A percentile compares a stretch with the other conserved stretches of the same genome.
These are phyloP conservation scores for Pangasius larnaudii DNA, from an alignment of 2,797 vertebrate species.

Conservation along the genomic window DNA sequence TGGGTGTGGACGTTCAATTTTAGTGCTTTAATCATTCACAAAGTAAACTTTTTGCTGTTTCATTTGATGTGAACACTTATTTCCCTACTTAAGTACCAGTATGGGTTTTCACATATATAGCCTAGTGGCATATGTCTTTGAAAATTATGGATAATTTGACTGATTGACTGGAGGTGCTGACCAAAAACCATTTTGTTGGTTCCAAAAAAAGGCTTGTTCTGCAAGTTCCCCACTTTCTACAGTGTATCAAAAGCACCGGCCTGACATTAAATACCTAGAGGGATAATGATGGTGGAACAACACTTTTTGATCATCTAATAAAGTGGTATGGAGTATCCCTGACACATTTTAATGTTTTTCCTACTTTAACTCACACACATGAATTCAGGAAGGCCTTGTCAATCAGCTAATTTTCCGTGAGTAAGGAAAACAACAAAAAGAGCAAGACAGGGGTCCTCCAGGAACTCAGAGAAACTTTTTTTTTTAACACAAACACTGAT, in stretches of 20 bases:
- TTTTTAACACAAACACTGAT: neutral
- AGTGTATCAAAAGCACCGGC: neutral
- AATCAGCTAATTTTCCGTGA: neutral
- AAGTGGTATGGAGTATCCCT: neutral
- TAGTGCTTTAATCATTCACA: neutral
- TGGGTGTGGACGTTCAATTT: neutral
- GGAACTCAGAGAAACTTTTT: neutral
- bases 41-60: neutral
- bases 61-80: neutral
- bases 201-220: conserved; percentile 23
- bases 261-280: conserved; percentile 2
- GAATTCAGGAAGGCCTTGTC: neutral
- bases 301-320: neutral
- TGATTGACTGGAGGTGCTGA: neutral
- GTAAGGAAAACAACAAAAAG: neutral
- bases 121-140: neutral
- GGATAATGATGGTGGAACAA: conserved; percentile 15
- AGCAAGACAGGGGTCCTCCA: neutral
- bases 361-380: neutral
- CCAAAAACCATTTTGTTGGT: neutral
- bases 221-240: neutral
- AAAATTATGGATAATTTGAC: conserved; percentile 4
- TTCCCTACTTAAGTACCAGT: neutral
- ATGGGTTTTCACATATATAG: conserved; percentile 12
- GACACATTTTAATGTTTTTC: neutral